Conservation (phyloP, 2,113 vertebrate genomes). For the Agapornis roseicollis region DNA sequence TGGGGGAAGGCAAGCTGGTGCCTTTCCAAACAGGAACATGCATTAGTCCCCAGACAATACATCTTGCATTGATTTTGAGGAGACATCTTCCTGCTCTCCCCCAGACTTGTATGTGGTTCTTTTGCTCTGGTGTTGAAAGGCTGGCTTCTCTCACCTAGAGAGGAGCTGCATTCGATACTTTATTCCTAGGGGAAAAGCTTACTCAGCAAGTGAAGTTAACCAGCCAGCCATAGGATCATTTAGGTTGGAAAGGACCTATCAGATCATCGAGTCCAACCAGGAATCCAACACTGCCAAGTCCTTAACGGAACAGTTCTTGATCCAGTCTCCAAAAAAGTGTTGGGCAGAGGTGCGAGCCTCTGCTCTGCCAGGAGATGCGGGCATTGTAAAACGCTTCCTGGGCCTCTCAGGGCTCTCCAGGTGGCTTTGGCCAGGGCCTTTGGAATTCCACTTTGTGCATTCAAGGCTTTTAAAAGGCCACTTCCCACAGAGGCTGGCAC, state of each 20-base stretch:
- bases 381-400: neutral
- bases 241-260: neutral
- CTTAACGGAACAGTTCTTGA: neutral
- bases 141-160: neutral
- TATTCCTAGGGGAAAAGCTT: neutral
- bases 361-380: neutral
- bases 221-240: neutral
- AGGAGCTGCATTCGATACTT: neutral
- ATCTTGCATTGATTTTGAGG: neutral
- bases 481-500: neutral
- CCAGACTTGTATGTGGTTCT: fast-evolving
- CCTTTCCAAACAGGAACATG: neutral
- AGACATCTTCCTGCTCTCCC: neutral
- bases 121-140: neutral
- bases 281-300: neutral
- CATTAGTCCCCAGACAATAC: neutral
- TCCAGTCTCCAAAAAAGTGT: too few species aligned
- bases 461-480: neutral
- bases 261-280: neutral
- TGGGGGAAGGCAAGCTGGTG: neutral
- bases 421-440: neutral
- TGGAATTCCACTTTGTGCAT: neutral
- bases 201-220: neutral
- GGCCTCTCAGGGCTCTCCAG: fast-evolving
- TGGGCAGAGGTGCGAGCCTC: neutral